Conservation (phyloP, 2,113 vertebrate genomes). For the Nyctibius bracteatus region DNA sequence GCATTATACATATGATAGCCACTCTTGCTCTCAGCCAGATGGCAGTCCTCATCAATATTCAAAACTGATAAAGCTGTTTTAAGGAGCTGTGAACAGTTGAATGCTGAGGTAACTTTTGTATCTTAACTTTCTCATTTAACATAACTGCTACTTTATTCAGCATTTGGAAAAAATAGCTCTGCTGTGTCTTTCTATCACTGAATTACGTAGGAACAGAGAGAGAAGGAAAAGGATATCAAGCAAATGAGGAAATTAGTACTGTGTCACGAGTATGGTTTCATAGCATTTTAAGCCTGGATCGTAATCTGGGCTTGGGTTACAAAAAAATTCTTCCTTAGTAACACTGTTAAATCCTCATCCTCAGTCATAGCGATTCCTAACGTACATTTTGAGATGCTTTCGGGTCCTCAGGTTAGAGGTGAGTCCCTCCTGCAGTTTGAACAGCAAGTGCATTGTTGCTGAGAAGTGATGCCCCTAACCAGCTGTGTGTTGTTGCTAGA, state of each 20-base stretch:
- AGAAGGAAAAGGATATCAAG: neutral
- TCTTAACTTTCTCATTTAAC: neutral
- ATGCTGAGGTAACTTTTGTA: neutral
- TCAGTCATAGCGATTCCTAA: neutral
- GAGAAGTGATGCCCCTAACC: neutral
- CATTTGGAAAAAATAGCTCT: neutral
- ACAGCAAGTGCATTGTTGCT: neutral
- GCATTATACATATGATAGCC: neutral
- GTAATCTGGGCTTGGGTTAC: neutral
- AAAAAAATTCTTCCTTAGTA: neutral
- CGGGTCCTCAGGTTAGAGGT: neutral
- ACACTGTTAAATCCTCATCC: neutral
- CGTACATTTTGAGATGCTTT: neutral
- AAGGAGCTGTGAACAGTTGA: neutral
- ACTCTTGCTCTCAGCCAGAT: neutral
- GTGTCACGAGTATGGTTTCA: neutral
- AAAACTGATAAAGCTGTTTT: neutral
- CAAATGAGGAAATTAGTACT: neutral
- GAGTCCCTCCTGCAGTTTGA: neutral
- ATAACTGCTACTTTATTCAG: neutral
- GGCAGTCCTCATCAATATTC: neutral
- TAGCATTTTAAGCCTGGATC: neutral
- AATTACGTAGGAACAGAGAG: neutral
- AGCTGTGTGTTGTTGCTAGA: neutral
- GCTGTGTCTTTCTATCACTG: neutral